Evolutionary conservation across 2,888 invertebrate species (phyloP), one percentile per base, ranked within the genome.

Genomic region (Ditylenchus weischeri): DNA sequence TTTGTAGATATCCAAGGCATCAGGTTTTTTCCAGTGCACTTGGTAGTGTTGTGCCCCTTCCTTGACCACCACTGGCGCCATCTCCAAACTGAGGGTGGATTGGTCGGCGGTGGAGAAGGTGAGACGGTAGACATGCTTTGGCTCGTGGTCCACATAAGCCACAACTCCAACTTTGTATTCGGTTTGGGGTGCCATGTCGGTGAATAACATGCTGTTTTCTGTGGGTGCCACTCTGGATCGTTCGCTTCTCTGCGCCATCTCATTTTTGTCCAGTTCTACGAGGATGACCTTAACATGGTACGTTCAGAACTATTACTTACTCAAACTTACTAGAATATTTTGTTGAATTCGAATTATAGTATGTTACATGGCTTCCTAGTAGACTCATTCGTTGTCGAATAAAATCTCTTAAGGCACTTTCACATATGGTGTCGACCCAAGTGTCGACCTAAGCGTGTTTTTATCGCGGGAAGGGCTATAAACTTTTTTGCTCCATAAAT

Each of bases 121-220:
- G 57, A 77, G 63, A 18, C 74, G 73, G 59, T 81, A 80, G 51
- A 81, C 76, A 49, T 74, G 76, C 38, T 72, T 71, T n/a, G 83
- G 82, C 64, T 79, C 80, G 60, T 79, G 77, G 63, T 83, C 78
- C 38, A 79, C 81, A 65, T 79, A 79, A 8, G 82, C 82, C 21
- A 83, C 72, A 15, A 83, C 79, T n/a, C 79, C 83, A 64, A 83
- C 76, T 19, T 74, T 73, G 68, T 83, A 81, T 57, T 78, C 75
- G 49, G 79, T 77, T 71, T 69, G 72, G 13, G 83, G 81, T n/a
- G 74, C 69, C 57, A 83, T 75, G 19, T 80, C 79, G 57, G 75
- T 71, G 64, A 83, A 78, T 43, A 76, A 69, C 65, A 76, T 76
- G 57, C 73, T 73, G 65, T 72, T 72, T 51, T 70, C 70, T 8